Conservation (phyloP, 1,140 invertebrate genomes). For the Bombus fervidus region DNA sequence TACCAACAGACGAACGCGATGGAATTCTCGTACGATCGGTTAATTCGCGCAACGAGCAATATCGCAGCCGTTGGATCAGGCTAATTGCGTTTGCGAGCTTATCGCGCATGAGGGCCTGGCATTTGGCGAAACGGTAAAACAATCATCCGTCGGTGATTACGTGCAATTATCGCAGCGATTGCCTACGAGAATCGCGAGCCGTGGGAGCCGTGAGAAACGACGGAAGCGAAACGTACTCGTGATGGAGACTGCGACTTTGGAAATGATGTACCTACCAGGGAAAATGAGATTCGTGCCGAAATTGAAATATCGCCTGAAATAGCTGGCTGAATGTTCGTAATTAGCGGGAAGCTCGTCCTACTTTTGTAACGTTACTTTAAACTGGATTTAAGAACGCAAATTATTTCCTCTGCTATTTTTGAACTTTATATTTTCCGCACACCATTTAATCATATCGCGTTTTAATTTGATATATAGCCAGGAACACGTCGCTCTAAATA, state of each 20-base stretch:
- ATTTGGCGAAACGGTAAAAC: constrained; percentile 28
- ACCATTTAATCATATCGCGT: no score
- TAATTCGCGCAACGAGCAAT: not conserved
- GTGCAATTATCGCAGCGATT: constrained; percentile 25
- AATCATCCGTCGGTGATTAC: constrained; percentile 33
- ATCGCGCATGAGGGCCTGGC: not conserved
- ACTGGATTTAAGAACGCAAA: no score
- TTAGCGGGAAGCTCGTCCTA: not conserved
- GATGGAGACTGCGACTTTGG: not conserved
- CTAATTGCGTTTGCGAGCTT: constrained; percentile 35
- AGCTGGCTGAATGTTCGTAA: not conserved
- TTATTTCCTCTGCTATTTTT: no score
- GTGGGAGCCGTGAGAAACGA: not conserved
- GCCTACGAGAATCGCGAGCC: not conserved
- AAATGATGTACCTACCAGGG: not conserved
- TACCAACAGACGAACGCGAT: not conserved
- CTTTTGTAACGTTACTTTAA: not conserved
- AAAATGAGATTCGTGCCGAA: constrained; percentile 11
- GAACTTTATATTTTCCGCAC: no score
- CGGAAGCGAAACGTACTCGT: not conserved
- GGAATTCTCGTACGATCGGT: not conserved
- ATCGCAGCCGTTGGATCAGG: not conserved
- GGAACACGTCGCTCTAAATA: no score
- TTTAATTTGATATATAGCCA: no score
- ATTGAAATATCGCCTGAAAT: not conserved